Conservation (phyloP, 1,140 invertebrate species). For the Meloidogyne exigua region DNA sequence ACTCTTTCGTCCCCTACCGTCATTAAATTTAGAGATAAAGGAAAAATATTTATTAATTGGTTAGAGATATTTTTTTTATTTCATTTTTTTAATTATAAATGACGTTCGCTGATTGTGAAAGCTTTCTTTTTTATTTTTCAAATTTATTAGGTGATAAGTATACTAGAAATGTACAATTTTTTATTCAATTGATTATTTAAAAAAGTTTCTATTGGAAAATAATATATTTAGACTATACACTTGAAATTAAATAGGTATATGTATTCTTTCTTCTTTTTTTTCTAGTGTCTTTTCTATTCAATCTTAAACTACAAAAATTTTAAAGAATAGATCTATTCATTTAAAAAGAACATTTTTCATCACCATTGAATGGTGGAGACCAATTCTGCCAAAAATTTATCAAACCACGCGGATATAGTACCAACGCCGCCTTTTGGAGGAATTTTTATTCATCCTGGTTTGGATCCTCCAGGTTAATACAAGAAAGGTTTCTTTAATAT, state of each 20-base stretch:
- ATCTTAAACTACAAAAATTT: neutral
- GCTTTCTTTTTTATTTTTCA: neutral
- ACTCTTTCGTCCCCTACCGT: no score
- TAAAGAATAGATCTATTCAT: neutral
- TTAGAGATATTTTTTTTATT: neutral
- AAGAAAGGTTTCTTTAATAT: neutral
- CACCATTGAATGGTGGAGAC: neutral
- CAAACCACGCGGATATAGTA: neutral
- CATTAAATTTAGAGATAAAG: neutral
- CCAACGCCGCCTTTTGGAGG: neutral
- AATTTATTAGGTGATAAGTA: neutral
- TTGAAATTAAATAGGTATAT: no score
- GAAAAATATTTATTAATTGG: neutral
- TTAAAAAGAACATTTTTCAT: neutral
- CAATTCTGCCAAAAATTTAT: neutral
- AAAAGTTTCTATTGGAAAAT: neutral
- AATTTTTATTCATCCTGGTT: slow-evolving; percentile 33
- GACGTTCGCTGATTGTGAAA: neutral
- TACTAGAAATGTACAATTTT: neutral
- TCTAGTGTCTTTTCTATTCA: neutral
- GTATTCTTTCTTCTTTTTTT: neutral
- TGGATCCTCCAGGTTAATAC: slow-evolving; percentile 30
- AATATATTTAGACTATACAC: neutral
- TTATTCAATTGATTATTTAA: neutral
- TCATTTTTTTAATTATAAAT: neutral